Base-by-base conservation (phyloP, 2,888 invertebrate species). In the Melanostoma mellinum region DNA sequence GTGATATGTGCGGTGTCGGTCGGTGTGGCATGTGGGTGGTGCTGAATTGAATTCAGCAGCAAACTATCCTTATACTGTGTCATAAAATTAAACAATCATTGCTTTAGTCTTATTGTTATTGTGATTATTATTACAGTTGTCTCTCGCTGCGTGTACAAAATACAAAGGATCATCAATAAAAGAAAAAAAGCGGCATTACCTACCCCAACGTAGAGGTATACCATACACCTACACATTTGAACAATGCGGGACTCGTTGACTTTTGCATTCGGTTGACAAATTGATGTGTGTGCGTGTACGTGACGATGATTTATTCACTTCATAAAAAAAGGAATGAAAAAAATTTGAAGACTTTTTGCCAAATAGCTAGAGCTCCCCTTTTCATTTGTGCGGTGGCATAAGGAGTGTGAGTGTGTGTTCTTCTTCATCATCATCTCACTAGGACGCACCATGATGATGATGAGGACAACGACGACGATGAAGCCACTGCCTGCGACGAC, bases 271-370 rank as follows among this genome's bases (percentile, higher is more conserved):
- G 68, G 77, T 68, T 82, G 77, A 82, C 82, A 82, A 82, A 77
- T 82, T 65, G 82, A 60, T 82, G 58, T 82, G 73, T 48, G 56
- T 69, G 69, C 58, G 71, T 76, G 76, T 69, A 74, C 77, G 73
- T 74, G 73, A 73, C 44, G 77, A 82, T 82, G 82, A 82, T 82
- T 82, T 82, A 82, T 82, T 82, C 69, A 65, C 77, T 53, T 56
- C 52, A 30, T 58, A 48, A 36, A 58, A 44, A 72, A 55, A 20
- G 5, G 20, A 20, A 20, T 20, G 20, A 46, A 46, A 55, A 61
- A 77, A 48, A 60, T 32, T 30, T 67, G 46, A 36, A 50, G 40
- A 46, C 10, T 74, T 63, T 74, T 6, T 52, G 52, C 5, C 60
- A 40, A 55, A 65, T 20, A 20, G 20, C 33, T 6, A 3, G 1